Evolutionary conservation across 1,140 invertebrate species (phyloP), one percentile per base, ranked within the genome.

Genomic region (Cyclina sinensis): DNA sequence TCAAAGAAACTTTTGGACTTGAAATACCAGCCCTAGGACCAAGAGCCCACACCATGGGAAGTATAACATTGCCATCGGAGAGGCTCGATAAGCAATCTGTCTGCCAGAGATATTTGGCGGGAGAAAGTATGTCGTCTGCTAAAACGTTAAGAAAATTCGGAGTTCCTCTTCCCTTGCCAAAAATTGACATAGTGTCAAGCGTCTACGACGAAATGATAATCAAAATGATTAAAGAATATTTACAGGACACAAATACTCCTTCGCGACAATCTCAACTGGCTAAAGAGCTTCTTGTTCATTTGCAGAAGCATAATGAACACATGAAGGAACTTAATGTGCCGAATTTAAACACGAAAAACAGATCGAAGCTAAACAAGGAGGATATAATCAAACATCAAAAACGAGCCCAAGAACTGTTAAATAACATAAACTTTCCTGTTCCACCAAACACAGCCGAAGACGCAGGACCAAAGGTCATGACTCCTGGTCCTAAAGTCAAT

Each of bases 201-300:
- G 78, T 88, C 4, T 88, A 83, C 30, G 79, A 82, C 35, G 86
- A 88, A 27, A 88, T 88, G 86, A 82, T 88, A 11, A 88, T 88
- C 5, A 88, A 83, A 57, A 88, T 88, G 79, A 88, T 88, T 12
- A 46, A 88, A 57, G 79, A 82, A 37, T 88, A 88, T 54, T 27
- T 88, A 24, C 86, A 88, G 39, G 86, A 88, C 51, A 51, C 86
- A 16, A 83, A 88, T 24, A 88, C 86, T 21, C 78, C 86, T 14
- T 81, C 78, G 12, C 86, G 86, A 0, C 86, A 88, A 37, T 76
- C 86, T 24, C 86, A 88, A 51, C 48, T 83, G 21, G 86, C 86
- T 21, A 68, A 46, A 24, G 79, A 88, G 3, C 35, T 88, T 9
- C 57, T 88, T 7, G 68, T 82, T 0, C 78, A 88, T 30, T 51